Base-by-base conservation (phyloP, 2,113 vertebrate species). In the Dipodomys merriami region DNA sequence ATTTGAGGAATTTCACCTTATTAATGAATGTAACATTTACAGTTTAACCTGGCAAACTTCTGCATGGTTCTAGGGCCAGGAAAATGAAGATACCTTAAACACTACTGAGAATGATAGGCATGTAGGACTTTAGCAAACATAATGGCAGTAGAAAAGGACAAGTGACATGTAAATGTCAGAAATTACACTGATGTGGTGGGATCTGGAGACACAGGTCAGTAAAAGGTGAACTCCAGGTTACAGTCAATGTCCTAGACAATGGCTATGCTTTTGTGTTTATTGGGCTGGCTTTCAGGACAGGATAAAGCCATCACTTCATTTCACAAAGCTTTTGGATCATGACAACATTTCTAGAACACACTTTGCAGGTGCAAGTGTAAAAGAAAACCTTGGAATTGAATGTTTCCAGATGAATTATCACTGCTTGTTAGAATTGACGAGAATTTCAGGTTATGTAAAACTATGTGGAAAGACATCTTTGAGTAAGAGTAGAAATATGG, bases 281-380 rank as follows among this genome's bases (percentile, higher is more conserved):
- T 29, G 6, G 3, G 2, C 1, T 62, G 18, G 3, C 19, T 44
- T 16, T 2, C 29, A 15, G 16, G 15, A 1, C 2, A 9, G 19
- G 2, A 15, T 0, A 49, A 73, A 86, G 68, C 20, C 68, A 23
- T 53, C 15, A 25, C 12, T 65, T 77, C 65, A 20, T 74, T 74
- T 76, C 49, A 57, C 39, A 35, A n/a, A 16, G 2, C 39, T 35
- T 81, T 82, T 49, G 19, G 18, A 3, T 71, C 68, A 65, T 4
- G 1, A 30, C 29, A 22, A 60, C 29, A 72, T 83, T 73, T 73
- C 15, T 29, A 86, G 11, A 72, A 4, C 23, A 1, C 8, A 83
- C 23, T 57, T 71, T 6, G 18, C 5, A 88, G 33, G 10, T 65
- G 22, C 91, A 93, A 86, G 79, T 29, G 67, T 39, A 62, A 57